Percentiles rank a stretch among this genome's conserved stretches.
Conservation (phyloP, 2,888 invertebrate species). For the Ferrisia virgata region DNA sequence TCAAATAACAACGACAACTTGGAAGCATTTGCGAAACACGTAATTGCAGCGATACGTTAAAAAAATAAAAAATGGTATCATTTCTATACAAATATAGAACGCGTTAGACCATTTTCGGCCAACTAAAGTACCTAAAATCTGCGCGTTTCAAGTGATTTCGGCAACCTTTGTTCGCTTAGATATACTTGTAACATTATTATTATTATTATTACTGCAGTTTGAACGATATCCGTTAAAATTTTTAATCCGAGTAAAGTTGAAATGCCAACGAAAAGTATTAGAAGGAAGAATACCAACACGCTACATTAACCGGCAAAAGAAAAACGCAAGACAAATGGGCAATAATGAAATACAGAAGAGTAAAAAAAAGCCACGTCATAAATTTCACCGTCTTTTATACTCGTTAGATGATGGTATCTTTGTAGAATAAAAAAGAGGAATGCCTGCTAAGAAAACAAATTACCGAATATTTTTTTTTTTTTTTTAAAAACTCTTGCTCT, state of each 20-base stretch:
- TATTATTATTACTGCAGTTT: background rate
- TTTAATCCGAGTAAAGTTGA: background rate
- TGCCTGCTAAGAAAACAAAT: constrained; percentile 8
- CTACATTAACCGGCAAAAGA: background rate
- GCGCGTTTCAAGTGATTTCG: background rate
- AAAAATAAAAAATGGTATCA: background rate
- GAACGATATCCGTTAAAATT: background rate
- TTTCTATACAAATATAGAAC: background rate
- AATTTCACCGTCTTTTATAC: background rate
- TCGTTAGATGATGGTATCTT: background rate
- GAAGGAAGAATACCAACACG: background rate
- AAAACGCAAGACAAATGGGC: background rate
- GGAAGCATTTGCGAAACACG: background rate
- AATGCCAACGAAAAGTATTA: background rate
- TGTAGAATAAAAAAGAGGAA: background rate
- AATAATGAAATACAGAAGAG: background rate
- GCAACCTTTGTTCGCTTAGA: background rate
- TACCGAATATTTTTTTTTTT: background rate
- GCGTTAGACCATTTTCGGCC: background rate
- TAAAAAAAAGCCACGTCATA: background rate
- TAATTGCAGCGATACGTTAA: background rate
- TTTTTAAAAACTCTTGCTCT: background rate
- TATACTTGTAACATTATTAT: background rate
- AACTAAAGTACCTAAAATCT: background rate
- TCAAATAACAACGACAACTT: background rate